Base-by-base conservation (phyloP, 2,888 invertebrate species). In the Synergus umbraculus region DNA sequence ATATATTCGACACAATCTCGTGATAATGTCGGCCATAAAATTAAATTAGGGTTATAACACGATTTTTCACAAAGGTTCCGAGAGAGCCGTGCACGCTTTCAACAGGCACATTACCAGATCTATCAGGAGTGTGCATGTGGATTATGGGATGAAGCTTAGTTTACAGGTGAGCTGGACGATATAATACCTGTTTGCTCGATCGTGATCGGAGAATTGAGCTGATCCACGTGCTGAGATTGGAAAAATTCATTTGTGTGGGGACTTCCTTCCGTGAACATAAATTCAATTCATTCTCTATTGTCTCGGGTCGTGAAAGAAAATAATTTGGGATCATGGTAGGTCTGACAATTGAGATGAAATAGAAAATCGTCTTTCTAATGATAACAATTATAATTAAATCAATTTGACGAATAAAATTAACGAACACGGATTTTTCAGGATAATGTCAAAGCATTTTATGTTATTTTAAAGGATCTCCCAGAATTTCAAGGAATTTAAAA, bases 11-110 rank as follows among this genome's bases (percentile, higher is more conserved):
- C 84, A 85, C 84, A 86, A 83, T 83, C 82, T 83, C 83, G 82
- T 82, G 83, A 90, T 92, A 92, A 92, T 91, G 89, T 87, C 88
- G 88, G 90, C 88, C 91, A 92, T 92, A 92, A 92, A 92, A 92
- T 92, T 92, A 92, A 92, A 92, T 92, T 92, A 92, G 92, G 92
- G 92, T 92, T 92, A 91, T 92, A 92, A 92, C 92, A 89, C 90
- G 90, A 91, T 92, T 92, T 92, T 92, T 92, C 91, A 91, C 91
- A 91, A 91, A 91, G 91, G 90, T 88, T 87, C 88, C 87, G 87
- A 86, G 84, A 82, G 84, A 86, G 86, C 77, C 66, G 77, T 78
- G 83, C 83, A 79, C 79, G 78, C 81, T 83, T 81, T 83, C 85
- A 85, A 85, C 85, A 81, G 83, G 81, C 85, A 80, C 83, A 85